phyloP scores from a whole-genome alignment of 2,113 vertebrate species.

The Ancistrus triradiatus region DNA sequence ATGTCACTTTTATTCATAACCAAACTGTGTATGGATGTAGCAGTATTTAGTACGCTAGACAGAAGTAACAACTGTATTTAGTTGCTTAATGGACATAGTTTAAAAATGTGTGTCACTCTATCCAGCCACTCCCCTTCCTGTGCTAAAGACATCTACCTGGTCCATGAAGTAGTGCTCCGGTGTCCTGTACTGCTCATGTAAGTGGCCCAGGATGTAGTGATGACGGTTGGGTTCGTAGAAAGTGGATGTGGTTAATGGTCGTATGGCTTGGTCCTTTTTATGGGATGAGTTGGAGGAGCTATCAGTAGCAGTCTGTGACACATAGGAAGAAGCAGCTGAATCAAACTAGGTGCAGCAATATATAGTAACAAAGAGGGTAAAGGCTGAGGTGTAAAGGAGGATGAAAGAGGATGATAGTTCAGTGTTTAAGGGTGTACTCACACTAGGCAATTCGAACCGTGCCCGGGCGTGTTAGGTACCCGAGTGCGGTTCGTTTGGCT shows the following conservation, averaged over 20 bases:
- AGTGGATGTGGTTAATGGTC: constrained; percentile 81
- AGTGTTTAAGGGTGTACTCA: no score
- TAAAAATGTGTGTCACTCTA: no score
- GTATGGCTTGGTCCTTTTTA: constrained; percentile 51
- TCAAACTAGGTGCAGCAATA: not conserved
- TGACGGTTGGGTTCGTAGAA: constrained; percentile 82
- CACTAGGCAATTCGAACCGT: no score
- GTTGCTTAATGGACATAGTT: no score
- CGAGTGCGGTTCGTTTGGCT: no score
- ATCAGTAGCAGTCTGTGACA: constrained; percentile 40
- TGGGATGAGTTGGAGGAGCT: constrained; percentile 48
- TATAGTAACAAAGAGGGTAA: not conserved
- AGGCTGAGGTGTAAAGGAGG: not conserved
- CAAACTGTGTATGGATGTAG: no score
- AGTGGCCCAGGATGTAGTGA: constrained; percentile 78
- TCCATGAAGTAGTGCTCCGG: constrained; percentile 87
- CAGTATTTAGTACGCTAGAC: no score
- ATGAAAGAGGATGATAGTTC: no score
- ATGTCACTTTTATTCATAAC: no score
- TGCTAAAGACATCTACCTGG: constrained; percentile 77
- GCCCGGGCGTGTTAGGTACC: no score
- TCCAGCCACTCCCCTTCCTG: no score
- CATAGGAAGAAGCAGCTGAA: constrained; percentile 31
- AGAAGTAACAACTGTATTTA: no score
- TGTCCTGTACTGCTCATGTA: constrained; percentile 78